Conservation (phyloP, 2,113 vertebrate species). For the Nothoprocta pentlandii region DNA sequence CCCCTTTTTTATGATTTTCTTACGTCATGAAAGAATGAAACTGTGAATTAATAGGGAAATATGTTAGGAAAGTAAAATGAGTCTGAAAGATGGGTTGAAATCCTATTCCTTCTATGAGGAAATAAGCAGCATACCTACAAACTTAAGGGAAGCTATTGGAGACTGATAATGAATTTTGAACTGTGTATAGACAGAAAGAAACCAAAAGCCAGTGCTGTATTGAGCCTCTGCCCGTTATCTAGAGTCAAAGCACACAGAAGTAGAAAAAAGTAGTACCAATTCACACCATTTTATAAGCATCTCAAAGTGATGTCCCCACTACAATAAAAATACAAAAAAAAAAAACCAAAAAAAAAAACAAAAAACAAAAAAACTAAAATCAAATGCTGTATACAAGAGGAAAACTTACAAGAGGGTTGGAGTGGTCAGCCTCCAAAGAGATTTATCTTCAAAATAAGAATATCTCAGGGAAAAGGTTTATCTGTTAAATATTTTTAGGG, state of each 20-base stretch:
- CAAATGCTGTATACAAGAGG: background rate
- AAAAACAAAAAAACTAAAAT: too few relatives aligned
- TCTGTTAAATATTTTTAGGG: background rate
- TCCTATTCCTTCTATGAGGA: background rate
- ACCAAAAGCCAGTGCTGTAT: background rate
- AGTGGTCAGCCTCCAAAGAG: background rate
- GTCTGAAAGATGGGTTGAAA: background rate
- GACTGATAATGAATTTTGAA: background rate
- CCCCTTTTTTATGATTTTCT: background rate
- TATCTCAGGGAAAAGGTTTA: background rate
- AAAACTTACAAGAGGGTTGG: background rate
- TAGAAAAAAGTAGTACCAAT: background rate
- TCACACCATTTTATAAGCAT: background rate
- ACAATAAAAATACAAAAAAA: too few relatives aligned
- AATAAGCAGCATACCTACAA: background rate
- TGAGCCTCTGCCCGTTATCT: background rate
- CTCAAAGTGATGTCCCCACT: background rate
- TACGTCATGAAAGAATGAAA: background rate
- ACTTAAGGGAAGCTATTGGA: background rate
- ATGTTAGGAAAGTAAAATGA: background rate
- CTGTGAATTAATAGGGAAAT: background rate
- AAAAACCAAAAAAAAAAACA: too few relatives aligned
- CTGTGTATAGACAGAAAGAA: background rate
- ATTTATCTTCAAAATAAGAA: background rate
- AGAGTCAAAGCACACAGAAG: background rate